These are phyloP conservation scores for Serrognathus titanus DNA, from an alignment of 2,888 invertebrate species.

Conservation along the genomic window DNA sequence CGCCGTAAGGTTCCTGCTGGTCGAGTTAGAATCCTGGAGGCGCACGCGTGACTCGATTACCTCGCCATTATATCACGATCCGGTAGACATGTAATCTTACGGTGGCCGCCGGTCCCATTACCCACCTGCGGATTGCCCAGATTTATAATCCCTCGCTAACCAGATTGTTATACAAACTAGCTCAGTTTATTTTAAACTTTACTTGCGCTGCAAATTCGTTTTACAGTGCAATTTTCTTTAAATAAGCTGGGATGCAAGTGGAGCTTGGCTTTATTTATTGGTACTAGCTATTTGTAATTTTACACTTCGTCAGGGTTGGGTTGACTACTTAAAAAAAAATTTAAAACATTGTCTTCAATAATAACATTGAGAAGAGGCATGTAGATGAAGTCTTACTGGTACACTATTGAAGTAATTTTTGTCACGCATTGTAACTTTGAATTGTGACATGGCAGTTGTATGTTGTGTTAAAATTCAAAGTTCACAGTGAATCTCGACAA, in stretches of 20 bases:
- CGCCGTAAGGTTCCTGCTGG: background rate
- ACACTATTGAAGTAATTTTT: no score
- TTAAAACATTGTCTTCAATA: no score
- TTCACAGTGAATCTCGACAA: no score
- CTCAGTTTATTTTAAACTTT: conserved; percentile 28
- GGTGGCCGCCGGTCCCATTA: conserved; percentile 38
- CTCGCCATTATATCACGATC: conserved; percentile 46
- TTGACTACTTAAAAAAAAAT: no score
- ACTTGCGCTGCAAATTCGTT: conserved; percentile 18
- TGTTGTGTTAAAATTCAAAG: no score
- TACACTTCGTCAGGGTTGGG: no score
- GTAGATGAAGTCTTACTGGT: no score
- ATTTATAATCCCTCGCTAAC: conserved; percentile 39
- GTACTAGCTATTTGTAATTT: no score
- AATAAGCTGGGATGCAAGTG: background rate
- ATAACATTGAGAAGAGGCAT: no score
- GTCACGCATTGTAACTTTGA: no score
- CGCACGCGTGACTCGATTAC: conserved; percentile 48
- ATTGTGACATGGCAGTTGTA: no score
- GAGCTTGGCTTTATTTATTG: no score
- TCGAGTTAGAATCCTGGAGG: conserved; percentile 6
- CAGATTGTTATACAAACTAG: conserved; percentile 34
- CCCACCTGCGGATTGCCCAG: conserved; percentile 42
- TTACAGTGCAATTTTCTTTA: conserved; percentile 13
- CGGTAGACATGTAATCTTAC: conserved; percentile 47